Evolutionary conservation across 1,140 invertebrate species (phyloP).

Genomic region (Acromyrmex heyeri): DNA sequence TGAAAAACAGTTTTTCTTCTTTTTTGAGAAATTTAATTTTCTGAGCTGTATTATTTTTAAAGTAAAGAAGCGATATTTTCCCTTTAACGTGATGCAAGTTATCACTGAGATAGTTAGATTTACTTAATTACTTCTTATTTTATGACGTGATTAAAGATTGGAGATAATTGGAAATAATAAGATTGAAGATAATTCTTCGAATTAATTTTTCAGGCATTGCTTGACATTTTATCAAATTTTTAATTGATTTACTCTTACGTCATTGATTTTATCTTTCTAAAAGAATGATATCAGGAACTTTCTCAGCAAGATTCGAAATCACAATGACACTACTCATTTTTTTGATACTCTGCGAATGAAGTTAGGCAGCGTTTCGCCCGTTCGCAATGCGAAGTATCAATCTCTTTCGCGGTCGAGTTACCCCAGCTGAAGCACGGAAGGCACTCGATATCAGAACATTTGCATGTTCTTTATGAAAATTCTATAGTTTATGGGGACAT

Average conservation of each 20-base stretch:
- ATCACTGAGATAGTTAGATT: background rate
- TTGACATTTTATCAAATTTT: background rate
- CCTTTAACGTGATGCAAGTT: background rate
- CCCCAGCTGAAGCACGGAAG: constrained; percentile 57
- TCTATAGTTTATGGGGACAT: constrained; percentile 87
- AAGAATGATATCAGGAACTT: background rate
- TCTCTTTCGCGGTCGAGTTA: constrained; percentile 67
- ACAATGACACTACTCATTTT: background rate
- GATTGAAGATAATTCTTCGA: background rate
- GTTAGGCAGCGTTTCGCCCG: constrained; percentile 47
- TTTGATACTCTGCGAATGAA: constrained; percentile 61
- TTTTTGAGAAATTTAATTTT: too few relatives aligned
- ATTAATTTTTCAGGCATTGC: background rate
- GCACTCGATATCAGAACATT: constrained; percentile 85
- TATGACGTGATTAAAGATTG: background rate
- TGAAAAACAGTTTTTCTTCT: too few relatives aligned
- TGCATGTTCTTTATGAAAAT: constrained; percentile 87
- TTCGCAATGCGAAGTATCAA: constrained; percentile 69
- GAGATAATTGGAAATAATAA: background rate
- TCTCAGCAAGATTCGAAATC: background rate
- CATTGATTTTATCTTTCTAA: background rate
- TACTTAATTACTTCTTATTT: background rate
- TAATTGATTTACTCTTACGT: background rate
- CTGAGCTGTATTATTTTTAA: too few relatives aligned
- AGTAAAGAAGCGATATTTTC: background rate